Base-by-base conservation (phyloP, 1,140 invertebrate species). In the Thrips palmi region DNA sequence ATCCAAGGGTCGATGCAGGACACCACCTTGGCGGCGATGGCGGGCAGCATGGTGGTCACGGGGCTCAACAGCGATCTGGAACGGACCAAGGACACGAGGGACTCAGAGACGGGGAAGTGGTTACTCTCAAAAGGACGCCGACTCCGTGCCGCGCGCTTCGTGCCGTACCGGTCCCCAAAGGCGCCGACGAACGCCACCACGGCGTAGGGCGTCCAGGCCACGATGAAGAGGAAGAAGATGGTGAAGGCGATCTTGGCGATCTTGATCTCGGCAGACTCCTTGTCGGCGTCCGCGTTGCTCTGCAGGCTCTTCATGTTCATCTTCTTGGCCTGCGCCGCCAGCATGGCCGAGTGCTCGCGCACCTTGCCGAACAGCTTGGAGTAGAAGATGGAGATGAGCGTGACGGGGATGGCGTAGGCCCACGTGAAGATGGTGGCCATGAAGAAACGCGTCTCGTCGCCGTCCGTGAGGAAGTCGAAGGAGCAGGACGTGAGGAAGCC, bases 1-100 rank as follows among this genome's bases (percentile, higher is more conserved):
- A 79, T 66, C 72, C 74, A 79, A 8, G 78, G 78, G 55, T 82
- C 77, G 47, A 82, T 67, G 48, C 76, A 79, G 2, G 77, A 78
- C 0, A 80, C 76, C 1, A 62, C 58, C 51, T 82, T 82, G 33
- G 68, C 66, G 45, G 71, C 72, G 27, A 78, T 53, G 4, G 76
- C 73, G 4, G 77, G 77, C 19, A 81, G 49, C 76, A 81, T 80
- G 8, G 74, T 75, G 0, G 68, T 57, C 7, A 75, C 53, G 0
- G 77, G 77, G 4, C 75, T 74, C 30, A 82, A 51, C 3, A 64
- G 39, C 23, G 58, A 57, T 44, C 69, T 72, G 46, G 2, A 44
- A 51, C 34, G 15, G 14, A 14, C 32, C 18, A 33, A 28, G 20
- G 14, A 4, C 21, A 24, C 15, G 0, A 27, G 15, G 2, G 32